Base-by-base conservation (phyloP, 2,888 invertebrate genomes). In the Scelioninae gen. 1 region DNA sequence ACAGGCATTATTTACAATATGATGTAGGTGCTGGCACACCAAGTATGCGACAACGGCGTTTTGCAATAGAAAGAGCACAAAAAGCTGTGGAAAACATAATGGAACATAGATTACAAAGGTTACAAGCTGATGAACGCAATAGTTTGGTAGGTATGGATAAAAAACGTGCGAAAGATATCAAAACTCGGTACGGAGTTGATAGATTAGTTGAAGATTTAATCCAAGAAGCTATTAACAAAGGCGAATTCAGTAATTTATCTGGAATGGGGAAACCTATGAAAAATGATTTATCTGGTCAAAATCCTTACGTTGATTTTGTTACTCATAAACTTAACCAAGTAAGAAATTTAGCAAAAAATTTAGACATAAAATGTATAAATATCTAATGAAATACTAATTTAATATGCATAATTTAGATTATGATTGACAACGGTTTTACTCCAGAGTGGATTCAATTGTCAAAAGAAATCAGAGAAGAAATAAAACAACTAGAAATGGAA, bases 151-250 rank as follows among this genome's bases (percentile, higher is more conserved):
- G 89, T 9, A 87, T 86, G 84, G 89, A 89, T 71, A 89, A 90
- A 55, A 84, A 81, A 31, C 85, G 76, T 31, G 89, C 91, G 1
- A 87, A 89, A 82, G 88, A 91, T 78, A 87, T 90, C 34, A 90
- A 91, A 63, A 88, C 93, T 4, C 87, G 94, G 82, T 95, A 95
- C 89, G 97, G 97, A 0, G 95, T 97, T 87, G 98, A 98, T 84
- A 95, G 98, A 68, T 93, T 98, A 0, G 98, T 98, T 0, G 98
- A 98, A 91, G 98, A 98, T 93, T 93, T 97, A 80, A 98, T 98
- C 85, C 97, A 97, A 88, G 97, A 98, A 90, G 96, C 98, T 0
- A 98, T 98, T 95, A 95, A 95, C 0, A 96, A 95, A 91, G 98
- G 98, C 0, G 97, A 98, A 88, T 98, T 98, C 92, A 95, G 95